Evolutionary conservation across 2,113 vertebrate species (phyloP).

Genomic region (Mesocricetus auratus): DNA sequence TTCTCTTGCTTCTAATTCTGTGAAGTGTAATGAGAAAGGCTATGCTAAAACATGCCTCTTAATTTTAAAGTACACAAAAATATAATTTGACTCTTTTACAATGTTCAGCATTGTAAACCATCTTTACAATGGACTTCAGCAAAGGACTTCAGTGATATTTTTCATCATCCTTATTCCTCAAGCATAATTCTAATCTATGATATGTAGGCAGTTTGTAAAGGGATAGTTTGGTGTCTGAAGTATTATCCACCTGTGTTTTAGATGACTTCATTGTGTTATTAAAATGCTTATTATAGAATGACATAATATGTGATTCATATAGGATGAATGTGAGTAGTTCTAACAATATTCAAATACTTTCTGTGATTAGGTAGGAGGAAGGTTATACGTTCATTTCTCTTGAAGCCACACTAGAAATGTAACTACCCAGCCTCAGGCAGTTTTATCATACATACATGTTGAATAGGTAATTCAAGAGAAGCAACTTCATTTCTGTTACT

Average conservation of each 20-base stretch:
- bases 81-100: slow-evolving; percentile 29
- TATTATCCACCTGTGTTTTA: slow-evolving; percentile 10
- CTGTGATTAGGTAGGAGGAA: background rate
- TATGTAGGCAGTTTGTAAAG: slow-evolving; percentile 1
- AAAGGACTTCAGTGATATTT: background rate
- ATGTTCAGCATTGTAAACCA: background rate
- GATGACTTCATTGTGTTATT: slow-evolving; percentile 39
- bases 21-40: slow-evolving; percentile 17
- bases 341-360: background rate
- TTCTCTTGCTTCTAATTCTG: background rate
- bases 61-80: slow-evolving; percentile 49
- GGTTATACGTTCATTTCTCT: background rate
- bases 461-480: background rate
- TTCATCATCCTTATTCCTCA: slow-evolving; percentile 38
- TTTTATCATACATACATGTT: background rate
- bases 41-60: background rate
- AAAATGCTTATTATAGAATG: background rate
- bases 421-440: background rate
- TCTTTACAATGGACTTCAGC: slow-evolving; percentile 24
- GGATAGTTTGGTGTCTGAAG: slow-evolving; percentile 53
- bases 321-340: slow-evolving; percentile 24
- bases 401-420: background rate
- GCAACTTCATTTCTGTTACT: background rate
- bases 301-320: background rate
- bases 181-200: slow-evolving; percentile 10